Base-by-base conservation (phyloP, 2,888 invertebrate genomes). In the Atherix ibis region DNA sequence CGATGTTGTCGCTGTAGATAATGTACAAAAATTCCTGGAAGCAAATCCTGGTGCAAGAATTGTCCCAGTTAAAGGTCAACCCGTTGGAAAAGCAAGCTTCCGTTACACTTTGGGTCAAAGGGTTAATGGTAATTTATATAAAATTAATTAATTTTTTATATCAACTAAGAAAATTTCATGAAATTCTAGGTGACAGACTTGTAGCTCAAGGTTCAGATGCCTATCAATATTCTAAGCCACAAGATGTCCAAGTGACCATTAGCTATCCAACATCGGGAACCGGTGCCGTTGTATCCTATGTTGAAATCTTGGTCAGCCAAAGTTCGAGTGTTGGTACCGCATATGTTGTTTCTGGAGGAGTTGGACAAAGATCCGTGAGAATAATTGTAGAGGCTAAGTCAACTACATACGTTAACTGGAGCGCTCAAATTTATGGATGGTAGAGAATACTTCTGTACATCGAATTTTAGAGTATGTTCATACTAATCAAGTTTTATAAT, bases 61-160 rank as follows among this genome's bases (percentile, higher is more conserved):
- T n/a, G n/a, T n/a, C n/a, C n/a, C n/a, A n/a, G n/a, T n/a, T n/a
- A n/a, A n/a, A n/a, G n/a, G n/a, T n/a, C n/a, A n/a, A n/a, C n/a
- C n/a, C n/a, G n/a, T n/a, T n/a, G n/a, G n/a, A n/a, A n/a, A n/a
- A n/a, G n/a, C n/a, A n/a, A n/a, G n/a, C n/a, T n/a, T n/a, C n/a
- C n/a, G n/a, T 30, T 30, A 30, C 13, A 30, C n/a, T 16, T 18
- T 30, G n/a, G 30, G 30, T n/a, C 30, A 30, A 8, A 17, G 30
- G 8, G 30, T 17, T 14, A n/a, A 6, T 13, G 30, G 30, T 30
- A 18, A 30, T 12, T 30, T n/a, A 2, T 30, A 18, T 5, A 28
- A 28, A 28, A 6, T 15, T 5, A 5, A 27, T 5, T 27, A 27
- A 12, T 6, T 27, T n/a, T 27, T 27, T 27, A 6, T 27, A 12